Percentiles rank a stretch among this genome's conserved stretches.
Evolutionary conservation across 2,888 invertebrate species (phyloP).

Genomic region (Temnothorax ravouxi): DNA sequence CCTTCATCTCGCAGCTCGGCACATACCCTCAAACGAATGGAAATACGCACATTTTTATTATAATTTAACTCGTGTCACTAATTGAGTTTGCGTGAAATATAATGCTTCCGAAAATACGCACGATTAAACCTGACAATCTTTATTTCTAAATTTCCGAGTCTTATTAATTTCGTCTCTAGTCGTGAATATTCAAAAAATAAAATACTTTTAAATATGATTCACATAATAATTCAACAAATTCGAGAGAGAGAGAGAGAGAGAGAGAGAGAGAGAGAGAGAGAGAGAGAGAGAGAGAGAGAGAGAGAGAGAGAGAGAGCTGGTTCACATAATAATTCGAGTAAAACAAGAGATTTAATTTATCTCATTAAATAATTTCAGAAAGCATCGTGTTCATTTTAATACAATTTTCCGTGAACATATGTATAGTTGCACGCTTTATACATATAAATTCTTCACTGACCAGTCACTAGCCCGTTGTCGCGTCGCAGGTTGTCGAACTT

Average conservation of each 20-base stretch:
- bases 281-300: too few relatives aligned
- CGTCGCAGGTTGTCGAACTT: constrained; percentile 31
- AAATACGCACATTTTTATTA: constrained; percentile 17
- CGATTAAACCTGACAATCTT: not conserved
- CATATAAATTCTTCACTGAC: constrained; percentile 7
- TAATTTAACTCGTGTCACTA: not conserved
- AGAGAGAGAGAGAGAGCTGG: too few relatives aligned
- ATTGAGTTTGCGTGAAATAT: not conserved
- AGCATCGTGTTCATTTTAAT: not conserved
- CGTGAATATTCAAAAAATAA: not conserved
- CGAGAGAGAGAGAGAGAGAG: too few relatives aligned
- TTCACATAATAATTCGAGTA: not conserved
- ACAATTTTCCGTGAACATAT: not conserved
- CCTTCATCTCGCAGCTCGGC: constrained; percentile 8
- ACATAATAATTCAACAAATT: constrained; percentile 4
- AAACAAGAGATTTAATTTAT: not conserved
- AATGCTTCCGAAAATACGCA: not conserved
- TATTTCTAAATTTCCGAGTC: not conserved
- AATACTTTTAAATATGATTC: not conserved
- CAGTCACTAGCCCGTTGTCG: not conserved
- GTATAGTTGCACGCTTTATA: not conserved
- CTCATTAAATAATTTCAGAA: not conserved
- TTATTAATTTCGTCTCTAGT: not conserved
- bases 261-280: too few relatives aligned
- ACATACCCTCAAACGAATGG: not conserved